Conservation (phyloP, 2,888 invertebrate species). For the Beris chalybata region DNA sequence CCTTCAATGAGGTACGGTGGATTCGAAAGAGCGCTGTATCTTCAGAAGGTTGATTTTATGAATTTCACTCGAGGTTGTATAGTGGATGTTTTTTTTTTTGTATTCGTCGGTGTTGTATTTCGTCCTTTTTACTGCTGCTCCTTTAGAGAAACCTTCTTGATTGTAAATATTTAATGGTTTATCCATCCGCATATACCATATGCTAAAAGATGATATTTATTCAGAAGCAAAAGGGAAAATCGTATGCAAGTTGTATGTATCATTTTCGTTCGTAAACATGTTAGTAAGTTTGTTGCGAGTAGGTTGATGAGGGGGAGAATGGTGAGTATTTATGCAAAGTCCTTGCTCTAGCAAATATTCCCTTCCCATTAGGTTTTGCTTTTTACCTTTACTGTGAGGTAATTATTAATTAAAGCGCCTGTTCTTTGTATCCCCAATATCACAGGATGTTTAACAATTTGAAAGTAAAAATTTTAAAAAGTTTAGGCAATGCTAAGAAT, state of each 20-base stretch:
- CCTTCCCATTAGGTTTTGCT: conserved; percentile 10
- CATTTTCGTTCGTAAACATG: conserved; percentile 7
- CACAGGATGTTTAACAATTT: too few relatives aligned
- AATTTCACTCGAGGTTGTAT: conserved; percentile 12
- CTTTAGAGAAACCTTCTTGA: conserved; percentile 35
- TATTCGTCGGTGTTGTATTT: conserved; percentile 16
- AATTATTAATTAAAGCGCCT: conserved; percentile 35
- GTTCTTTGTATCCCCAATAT: conserved; percentile 12
- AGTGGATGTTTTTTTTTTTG: conserved; percentile 28
- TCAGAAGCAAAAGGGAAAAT: conserved; percentile 21
- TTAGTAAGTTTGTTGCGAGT: not conserved
- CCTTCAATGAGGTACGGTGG: conserved; percentile 30
- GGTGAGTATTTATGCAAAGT: conserved; percentile 8
- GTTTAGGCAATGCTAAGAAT: too few relatives aligned
- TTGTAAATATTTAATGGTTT: conserved; percentile 39
- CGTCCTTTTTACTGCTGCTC: conserved; percentile 28
- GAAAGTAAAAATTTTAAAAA: too few relatives aligned
- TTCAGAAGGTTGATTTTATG: conserved; percentile 22
- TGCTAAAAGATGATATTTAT: conserved; percentile 38
- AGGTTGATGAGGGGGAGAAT: not conserved
- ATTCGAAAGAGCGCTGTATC: conserved; percentile 27
- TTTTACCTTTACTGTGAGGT: conserved; percentile 32
- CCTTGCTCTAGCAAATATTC: conserved; percentile 18
- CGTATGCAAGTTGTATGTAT: conserved; percentile 7
- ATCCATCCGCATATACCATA: conserved; percentile 39